A percentile compares a stretch with the other conserved stretches of the same genome.
Evolutionary conservation across 2,797 vertebrate genomes (phyloP).

Genomic region (Strix occidentalis): DNA sequence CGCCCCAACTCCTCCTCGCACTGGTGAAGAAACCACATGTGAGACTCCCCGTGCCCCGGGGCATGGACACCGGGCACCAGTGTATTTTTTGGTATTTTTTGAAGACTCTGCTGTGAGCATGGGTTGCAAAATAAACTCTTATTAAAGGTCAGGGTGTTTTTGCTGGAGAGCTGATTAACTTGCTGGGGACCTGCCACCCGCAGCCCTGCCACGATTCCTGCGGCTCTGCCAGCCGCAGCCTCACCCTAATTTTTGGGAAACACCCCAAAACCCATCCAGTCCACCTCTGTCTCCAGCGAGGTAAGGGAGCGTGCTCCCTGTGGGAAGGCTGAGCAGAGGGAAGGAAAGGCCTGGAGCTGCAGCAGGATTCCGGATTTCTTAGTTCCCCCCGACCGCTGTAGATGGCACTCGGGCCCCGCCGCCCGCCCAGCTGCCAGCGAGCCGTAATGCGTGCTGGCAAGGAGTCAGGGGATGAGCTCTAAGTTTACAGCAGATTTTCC

Average conservation of each 20-base stretch:
- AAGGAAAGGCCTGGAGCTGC: not conserved
- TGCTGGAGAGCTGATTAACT: not conserved
- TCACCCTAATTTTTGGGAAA: not conserved
- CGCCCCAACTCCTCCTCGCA: not conserved
- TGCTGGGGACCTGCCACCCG: not conserved
- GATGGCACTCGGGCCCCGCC: slow-evolving; percentile 27
- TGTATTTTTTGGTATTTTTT: not conserved
- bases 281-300: not conserved
- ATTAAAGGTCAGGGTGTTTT: not conserved
- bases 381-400: not conserved
- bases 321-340: not conserved
- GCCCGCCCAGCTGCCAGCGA: not conserved
- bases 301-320: not conserved
- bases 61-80: fast-evolving
- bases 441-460: not conserved
- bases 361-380: not conserved
- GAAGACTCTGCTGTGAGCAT: not conserved
- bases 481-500: slow-evolving; percentile 44
- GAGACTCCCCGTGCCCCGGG: fast-evolving
- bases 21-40: fast-evolving
- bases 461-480: slow-evolving; percentile 12
- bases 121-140: not conserved
- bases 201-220: not conserved
- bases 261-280: not conserved
- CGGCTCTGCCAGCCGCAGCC: not conserved